Evolutionary conservation across 2,888 invertebrate species (phyloP).

Genomic region (Taenaris catops): DNA sequence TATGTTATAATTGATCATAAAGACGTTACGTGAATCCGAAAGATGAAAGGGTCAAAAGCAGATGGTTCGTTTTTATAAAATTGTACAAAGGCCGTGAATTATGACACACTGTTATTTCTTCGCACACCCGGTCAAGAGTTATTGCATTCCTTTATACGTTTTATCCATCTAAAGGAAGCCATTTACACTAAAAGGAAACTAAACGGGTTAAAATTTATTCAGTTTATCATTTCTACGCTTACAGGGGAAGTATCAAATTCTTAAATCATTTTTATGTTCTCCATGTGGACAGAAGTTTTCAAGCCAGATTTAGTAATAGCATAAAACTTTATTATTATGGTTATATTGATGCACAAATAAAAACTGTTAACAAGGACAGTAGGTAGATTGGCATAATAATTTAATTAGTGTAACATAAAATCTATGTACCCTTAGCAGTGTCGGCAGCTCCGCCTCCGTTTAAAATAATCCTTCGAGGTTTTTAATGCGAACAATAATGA

Average conservation of each 20-base stretch:
- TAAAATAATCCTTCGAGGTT: too few species aligned
- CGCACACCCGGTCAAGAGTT: slow-evolving; percentile 80
- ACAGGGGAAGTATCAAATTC: slow-evolving; percentile 29
- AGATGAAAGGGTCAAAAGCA: slow-evolving; percentile 76
- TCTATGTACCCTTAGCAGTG: too few species aligned
- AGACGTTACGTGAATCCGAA: slow-evolving; percentile 57
- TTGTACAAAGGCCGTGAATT: slow-evolving; percentile 79
- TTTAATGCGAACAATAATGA: too few species aligned
- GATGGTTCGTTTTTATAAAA: slow-evolving; percentile 79
- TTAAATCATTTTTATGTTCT: slow-evolving; percentile 27
- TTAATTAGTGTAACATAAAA: too few species aligned
- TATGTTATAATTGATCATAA: too few species aligned
- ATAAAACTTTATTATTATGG: too few species aligned
- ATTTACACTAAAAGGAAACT: slow-evolving; percentile 75
- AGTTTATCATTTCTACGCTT: slow-evolving; percentile 55
- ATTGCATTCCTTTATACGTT: slow-evolving; percentile 79
- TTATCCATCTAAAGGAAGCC: slow-evolving; percentile 78
- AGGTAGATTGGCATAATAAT: too few species aligned
- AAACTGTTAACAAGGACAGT: too few species aligned
- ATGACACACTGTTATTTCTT: slow-evolving; percentile 80
- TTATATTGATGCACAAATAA: too few species aligned
- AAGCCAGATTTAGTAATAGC: too few species aligned
- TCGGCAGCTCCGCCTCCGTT: too few species aligned
- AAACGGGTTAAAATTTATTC: slow-evolving; percentile 71
- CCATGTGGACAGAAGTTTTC: neutral